Evolutionary conservation across 2,797 vertebrate genomes (phyloP).

Genomic region (Eleutherodactylus coqui): DNA sequence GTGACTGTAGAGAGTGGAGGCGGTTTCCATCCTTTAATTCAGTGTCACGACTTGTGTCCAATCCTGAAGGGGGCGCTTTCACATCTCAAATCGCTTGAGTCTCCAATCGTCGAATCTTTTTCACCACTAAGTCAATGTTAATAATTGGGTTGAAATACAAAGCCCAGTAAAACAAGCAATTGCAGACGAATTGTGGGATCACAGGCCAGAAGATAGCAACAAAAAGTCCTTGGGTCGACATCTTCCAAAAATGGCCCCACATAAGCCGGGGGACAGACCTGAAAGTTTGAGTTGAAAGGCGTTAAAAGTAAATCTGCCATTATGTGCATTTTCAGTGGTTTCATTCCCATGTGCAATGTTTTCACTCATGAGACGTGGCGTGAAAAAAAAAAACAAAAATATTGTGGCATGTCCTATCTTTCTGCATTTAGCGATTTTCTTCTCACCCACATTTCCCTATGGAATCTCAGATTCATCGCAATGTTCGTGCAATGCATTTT

Average conservation of each 20-base stretch:
- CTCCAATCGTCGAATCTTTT: constrained; percentile 86
- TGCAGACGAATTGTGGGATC: constrained; percentile 92
- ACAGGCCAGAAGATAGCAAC: constrained; percentile 91
- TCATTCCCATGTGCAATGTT: too few relatives aligned
- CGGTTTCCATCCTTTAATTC: constrained; percentile 12
- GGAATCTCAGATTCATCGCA: too few relatives aligned
- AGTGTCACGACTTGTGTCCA: constrained; percentile 27
- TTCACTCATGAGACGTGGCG: too few relatives aligned
- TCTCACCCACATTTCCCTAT: too few relatives aligned
- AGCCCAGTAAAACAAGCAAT: constrained; percentile 94
- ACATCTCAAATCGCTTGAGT: constrained; percentile 76
- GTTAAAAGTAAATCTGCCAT: too few relatives aligned
- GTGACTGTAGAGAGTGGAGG: constrained; percentile 13
- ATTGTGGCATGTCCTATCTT: too few relatives aligned
- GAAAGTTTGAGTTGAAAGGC: constrained; percentile 18
- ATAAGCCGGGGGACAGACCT: constrained; percentile 85
- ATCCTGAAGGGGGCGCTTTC: not conserved
- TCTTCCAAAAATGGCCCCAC: constrained; percentile 89
- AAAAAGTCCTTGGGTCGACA: constrained; percentile 86
- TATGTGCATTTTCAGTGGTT: too few relatives aligned
- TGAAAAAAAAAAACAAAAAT: too few relatives aligned
- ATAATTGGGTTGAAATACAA: constrained; percentile 93
- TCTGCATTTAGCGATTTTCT: too few relatives aligned
- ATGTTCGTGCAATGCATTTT: too few relatives aligned
- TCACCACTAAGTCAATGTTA: constrained; percentile 91